phyloP scores from a whole-genome alignment of 2,113 vertebrate species.

The Micronisus gabar region DNA sequence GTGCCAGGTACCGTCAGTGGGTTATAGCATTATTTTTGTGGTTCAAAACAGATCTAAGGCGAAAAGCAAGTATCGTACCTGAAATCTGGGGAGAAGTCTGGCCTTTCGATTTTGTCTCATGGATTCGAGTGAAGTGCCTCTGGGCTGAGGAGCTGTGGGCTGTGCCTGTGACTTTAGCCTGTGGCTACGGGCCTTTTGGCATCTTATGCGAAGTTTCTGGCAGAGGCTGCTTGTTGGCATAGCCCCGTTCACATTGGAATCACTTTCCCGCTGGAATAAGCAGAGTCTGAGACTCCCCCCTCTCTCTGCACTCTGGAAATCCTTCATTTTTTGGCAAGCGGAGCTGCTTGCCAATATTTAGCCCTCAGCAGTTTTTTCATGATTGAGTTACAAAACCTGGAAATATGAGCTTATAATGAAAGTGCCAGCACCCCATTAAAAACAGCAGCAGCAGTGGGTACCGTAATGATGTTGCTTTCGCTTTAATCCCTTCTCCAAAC shows the following conservation, averaged over 20 bases:
- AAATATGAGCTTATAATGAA: background rate
- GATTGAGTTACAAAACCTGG: conserved; percentile 25
- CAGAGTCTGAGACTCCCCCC: background rate
- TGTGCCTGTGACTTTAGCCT: background rate
- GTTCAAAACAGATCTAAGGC: background rate
- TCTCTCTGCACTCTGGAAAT: background rate
- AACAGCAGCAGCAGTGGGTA: background rate
- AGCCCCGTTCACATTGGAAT: background rate
- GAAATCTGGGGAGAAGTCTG: background rate
- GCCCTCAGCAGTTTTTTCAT: background rate
- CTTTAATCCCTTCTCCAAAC: background rate
- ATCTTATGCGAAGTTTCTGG: background rate
- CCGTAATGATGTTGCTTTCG: background rate
- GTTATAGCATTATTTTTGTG: background rate
- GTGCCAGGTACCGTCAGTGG: background rate
- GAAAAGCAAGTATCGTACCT: background rate
- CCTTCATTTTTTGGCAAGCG: background rate
- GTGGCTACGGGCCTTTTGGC: background rate
- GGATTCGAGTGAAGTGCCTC: background rate
- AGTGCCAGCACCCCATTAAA: background rate
- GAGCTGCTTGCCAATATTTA: conserved; percentile 6
- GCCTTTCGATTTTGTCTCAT: background rate
- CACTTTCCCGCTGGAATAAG: background rate
- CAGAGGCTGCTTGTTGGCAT: background rate
- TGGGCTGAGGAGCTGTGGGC: background rate